Base-by-base conservation (phyloP, 2,888 invertebrate genomes). In the Andrena trimmerana region DNA sequence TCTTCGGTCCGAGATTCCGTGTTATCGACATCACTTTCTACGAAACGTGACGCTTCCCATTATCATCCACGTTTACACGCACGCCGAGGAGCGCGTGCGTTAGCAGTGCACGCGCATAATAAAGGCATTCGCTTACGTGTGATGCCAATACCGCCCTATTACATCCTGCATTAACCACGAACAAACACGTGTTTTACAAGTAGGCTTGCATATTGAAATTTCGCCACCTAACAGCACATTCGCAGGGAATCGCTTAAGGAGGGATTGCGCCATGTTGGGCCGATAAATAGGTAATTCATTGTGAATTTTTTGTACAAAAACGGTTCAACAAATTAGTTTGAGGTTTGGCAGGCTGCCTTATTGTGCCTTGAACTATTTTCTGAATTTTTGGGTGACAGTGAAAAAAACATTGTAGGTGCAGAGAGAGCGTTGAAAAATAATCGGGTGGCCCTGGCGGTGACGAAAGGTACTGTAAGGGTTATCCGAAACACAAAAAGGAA, bases 41-140 rank as follows among this genome's bases (percentile, higher is more conserved):
- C 24, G 72, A 50, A 67, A 81, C 75, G 73, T 67, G 65, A 73
- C 75, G 82, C 62, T 65, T 86, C 62, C 71, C 74, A 76, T 85
- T 84, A 78, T 86, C 83, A 65, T 71, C 57, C 65, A 36, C 78
- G 65, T 86, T 86, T 75, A 69, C 72, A 57, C 42, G 63, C 60
- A 60, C n/a, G 42, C 50, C 65, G 29, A 59, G 27, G 65, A 71
- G 54, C 84, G 80, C 80, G 80, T 84, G 86, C 74, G 83, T 71
- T 71, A 70, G 52, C 73, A 69, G 27, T 13, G 60, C 36, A 20
- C 72, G 54, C 36, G 67, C 54, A 57, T 65, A 75, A 79, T 63
- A 69, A 63, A 75, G 62, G 63, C 75, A 33, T 63, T 67, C 67
- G 67, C 52, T 27, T 67, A 75, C 62, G 60, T 42, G 60, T 27